Base-by-base conservation (phyloP, 1,140 invertebrate genomes). In the Drosophila subpulchrella region DNA sequence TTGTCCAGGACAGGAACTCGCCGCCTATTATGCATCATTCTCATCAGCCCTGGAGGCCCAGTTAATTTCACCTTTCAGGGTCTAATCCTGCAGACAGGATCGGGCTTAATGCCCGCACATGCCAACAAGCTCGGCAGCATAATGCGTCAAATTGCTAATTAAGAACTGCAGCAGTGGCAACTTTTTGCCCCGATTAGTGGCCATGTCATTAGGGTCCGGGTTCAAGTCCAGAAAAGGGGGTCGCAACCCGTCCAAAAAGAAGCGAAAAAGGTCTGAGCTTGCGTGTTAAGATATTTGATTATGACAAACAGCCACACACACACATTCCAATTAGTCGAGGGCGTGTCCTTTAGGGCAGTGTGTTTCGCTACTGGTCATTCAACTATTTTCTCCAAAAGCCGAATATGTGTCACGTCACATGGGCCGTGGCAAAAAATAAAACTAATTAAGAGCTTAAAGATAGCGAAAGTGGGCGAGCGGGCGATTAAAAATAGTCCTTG, bases 241-340 rank as follows among this genome's bases (percentile, higher is more conserved):
- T 13, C 20, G 41, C 17, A 62, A 20, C 13, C 46, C 32, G 1
- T 39, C 30, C 30, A 4, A 36, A 73, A 54, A 41, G 24, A 17
- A 34, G 63, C 34, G 17, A 30, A 62, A 74, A 63, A 20, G 51
- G 68, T 56, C 57, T 62, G 56, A 75, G 66, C 75, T 86, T 86
- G 82, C 82, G 82, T 86, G 82, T 79, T 88, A 67, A 86, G 66
- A 75, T 77, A 88, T 82, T 86, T 86, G 75, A 86, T 88, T 86
- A 86, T 86, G 82, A 88, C 82, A 86, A 72, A 88, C 71, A 82
- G 36, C 17, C 50, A 57, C 55, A 60, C 44, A 66, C 55, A 42
- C 54, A 53, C 53, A 46, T 38, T 41, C 38, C 56, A 85, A 84
- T 84, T 84, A 84, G 81, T 42, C 48, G 70, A 76, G 78, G 82